Evolutionary conservation across 2,888 invertebrate species (phyloP).

Genomic region (Lymantria monacha): DNA sequence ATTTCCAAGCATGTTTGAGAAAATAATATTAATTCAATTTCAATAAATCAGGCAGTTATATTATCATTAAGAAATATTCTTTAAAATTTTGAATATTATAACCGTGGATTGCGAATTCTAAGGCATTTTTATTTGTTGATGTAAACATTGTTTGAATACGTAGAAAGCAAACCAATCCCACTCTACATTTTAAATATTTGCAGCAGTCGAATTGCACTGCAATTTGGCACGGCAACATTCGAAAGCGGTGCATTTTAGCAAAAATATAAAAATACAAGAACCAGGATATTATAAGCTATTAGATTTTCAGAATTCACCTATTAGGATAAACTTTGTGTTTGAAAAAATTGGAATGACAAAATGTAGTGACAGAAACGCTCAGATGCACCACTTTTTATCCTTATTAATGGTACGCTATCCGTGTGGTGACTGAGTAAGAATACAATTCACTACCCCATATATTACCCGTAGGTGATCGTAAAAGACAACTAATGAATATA

Average conservation of each 20-base stretch:
- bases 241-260: constrained; percentile 28
- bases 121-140: constrained; percentile 65
- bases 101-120: constrained; percentile 33
- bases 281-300: constrained; percentile 34
- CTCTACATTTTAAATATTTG: constrained; percentile 80
- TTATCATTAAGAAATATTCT: constrained; percentile 20
- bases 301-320: no score
- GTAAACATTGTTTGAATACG: constrained; percentile 67
- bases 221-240: constrained; percentile 61
- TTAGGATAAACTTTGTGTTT: no score
- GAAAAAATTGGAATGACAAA: no score
- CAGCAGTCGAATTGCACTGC: constrained; percentile 65
- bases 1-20: no score
- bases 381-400: no score
- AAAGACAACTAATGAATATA: no score
- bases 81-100: constrained; percentile 18
- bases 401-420: no score
- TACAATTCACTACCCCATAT: no score
- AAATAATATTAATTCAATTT: constrained; percentile 32
- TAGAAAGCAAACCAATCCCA: constrained; percentile 75
- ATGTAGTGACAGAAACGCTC: no score
- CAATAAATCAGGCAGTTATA: constrained; percentile 26
- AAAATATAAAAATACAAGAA: constrained; percentile 38
- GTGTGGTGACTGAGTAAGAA: no score
- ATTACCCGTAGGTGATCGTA: no score